These are phyloP conservation scores for Cryptus armator DNA, from an alignment of 2,888 invertebrate species.

Conservation along the genomic window DNA sequence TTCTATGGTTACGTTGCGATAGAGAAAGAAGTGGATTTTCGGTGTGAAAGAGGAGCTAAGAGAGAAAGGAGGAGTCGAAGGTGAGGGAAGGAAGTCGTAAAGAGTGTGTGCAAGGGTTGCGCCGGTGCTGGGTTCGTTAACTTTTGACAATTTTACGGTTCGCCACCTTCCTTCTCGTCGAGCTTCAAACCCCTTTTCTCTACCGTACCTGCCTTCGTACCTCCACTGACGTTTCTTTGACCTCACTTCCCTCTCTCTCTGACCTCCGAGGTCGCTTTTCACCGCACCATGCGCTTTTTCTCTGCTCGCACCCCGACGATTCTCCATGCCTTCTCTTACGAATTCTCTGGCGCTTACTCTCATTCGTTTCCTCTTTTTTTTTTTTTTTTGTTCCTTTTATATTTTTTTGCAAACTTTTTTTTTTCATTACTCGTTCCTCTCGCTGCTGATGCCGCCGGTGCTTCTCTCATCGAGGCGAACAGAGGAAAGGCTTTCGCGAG, in stretches of 20 bases:
- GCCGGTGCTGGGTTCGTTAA: conserved; percentile 70
- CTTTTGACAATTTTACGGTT: conserved; percentile 71
- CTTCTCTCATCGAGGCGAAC: conserved; percentile 45
- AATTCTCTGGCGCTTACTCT: conserved; percentile 40
- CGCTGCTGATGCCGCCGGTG: conserved; percentile 46
- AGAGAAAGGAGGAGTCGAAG: conserved; percentile 12
- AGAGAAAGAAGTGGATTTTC: conserved; percentile 47
- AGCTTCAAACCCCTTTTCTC: conserved; percentile 45
- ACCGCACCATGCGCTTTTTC: conserved; percentile 34
- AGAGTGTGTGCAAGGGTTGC: conserved; percentile 45
- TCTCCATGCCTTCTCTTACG: conserved; percentile 6
- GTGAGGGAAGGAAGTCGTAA: conserved; percentile 62
- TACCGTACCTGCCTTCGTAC: conserved; percentile 47
- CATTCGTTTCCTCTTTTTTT: conserved; percentile 41
- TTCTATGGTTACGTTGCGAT: conserved; percentile 19
- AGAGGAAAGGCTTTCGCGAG: conserved; percentile 57
- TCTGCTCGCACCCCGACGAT: conserved; percentile 40
- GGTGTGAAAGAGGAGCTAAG: conserved; percentile 14
- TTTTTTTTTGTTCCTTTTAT: conserved; percentile 45
- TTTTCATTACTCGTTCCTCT: conserved; percentile 59
- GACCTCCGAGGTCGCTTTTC: conserved; percentile 40
- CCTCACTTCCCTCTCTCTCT: conserved; percentile 33
- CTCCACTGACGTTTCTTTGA: conserved; percentile 56
- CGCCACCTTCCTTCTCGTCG: conserved; percentile 62
- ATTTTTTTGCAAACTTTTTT: conserved; percentile 9